Percentiles rank a stretch among this genome's conserved stretches.
These are phyloP conservation scores for Polyergus mexicanus DNA, from an alignment of 1,140 invertebrate species.

Conservation along the genomic window DNA sequence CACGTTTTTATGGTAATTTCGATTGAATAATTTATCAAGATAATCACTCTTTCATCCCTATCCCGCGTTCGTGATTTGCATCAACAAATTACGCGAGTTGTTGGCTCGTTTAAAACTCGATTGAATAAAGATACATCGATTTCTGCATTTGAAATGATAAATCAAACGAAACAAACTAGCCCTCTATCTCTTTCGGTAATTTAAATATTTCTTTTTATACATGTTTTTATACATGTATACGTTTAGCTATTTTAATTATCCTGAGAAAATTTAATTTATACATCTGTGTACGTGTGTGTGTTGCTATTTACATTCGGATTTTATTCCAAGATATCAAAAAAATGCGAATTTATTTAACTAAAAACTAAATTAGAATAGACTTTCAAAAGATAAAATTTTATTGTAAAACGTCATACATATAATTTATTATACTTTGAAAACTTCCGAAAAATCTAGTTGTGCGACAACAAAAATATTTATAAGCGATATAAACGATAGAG, in stretches of 20 bases:
- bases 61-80: constrained; percentile 37
- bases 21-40: constrained; percentile 60
- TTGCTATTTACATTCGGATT: neutral
- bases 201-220: neutral
- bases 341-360: neutral
- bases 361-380: neutral
- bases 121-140: constrained; percentile 38
- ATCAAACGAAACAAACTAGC: constrained; percentile 9
- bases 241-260: neutral
- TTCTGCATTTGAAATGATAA: constrained; percentile 41
- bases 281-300: neutral
- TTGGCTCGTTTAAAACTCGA: constrained; percentile 36
- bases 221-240: too few relatives aligned
- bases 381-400: neutral
- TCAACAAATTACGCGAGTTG: constrained; percentile 44
- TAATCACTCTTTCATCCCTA: constrained; percentile 57
- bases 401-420: neutral
- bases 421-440: neutral
- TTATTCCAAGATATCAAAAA: neutral
- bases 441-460: neutral
- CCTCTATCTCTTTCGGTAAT: neutral
- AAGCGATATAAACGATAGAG: too few relatives aligned
- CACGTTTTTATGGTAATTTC: constrained; percentile 48
- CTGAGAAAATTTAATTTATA: neutral
- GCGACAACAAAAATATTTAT: neutral